These are phyloP conservation scores for Anguilla obscura DNA, from an alignment of 2,797 vertebrate genomes.

Conservation along the genomic window DNA sequence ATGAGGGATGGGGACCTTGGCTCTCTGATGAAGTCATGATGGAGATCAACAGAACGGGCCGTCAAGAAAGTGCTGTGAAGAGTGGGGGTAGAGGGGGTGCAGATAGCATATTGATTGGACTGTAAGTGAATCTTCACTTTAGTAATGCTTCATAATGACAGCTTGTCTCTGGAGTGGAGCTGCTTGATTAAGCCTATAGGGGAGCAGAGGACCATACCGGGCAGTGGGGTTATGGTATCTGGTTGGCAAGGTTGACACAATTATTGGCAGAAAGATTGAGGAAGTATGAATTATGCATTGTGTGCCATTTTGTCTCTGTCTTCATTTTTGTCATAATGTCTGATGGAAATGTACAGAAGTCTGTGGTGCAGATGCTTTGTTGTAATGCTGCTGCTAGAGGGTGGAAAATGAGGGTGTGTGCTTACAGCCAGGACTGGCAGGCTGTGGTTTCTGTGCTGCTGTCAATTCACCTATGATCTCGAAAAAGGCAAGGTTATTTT, in stretches of 20 bases:
- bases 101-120: slow-evolving; percentile 70
- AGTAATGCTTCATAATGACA: slow-evolving; percentile 71
- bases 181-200: background rate
- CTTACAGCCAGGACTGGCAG: background rate
- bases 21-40: background rate
- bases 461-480: background rate
- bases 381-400: background rate
- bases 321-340: background rate
- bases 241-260: background rate
- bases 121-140: slow-evolving; percentile 73
- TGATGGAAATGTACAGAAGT: background rate
- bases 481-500: background rate
- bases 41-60: background rate
- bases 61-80: slow-evolving; percentile 32
- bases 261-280: background rate
- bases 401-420: background rate
- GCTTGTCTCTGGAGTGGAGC: slow-evolving; percentile 24
- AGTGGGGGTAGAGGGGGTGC: slow-evolving; percentile 45
- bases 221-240: background rate
- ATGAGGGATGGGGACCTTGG: background rate
- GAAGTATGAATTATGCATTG: background rate
- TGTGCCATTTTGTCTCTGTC: slow-evolving; percentile 7
- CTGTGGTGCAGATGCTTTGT: background rate
- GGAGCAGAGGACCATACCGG: background rate
- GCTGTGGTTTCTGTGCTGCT: slow-evolving; percentile 13